These are phyloP conservation scores for Terrapene triunguis DNA, from an alignment of 2,113 vertebrate genomes.

Conservation along the genomic window DNA sequence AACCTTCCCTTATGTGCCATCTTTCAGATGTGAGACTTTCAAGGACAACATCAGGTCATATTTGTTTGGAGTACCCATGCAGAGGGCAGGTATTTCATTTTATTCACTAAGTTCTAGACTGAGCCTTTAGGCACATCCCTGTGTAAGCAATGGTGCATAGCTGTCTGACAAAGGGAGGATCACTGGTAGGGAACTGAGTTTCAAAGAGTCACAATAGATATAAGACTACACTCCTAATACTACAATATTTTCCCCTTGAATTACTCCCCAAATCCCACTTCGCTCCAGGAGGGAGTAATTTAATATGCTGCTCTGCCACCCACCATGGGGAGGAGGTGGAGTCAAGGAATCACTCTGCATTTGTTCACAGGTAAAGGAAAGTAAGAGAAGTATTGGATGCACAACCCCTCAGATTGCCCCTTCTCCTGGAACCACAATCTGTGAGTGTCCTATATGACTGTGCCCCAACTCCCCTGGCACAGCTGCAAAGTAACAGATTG, in stretches of 20 bases:
- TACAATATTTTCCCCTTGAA: not conserved
- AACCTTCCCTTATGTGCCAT: not conserved
- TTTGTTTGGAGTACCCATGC: not conserved
- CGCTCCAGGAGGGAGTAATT: constrained; percentile 27
- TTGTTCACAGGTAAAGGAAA: constrained; percentile 16
- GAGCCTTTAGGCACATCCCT: not conserved
- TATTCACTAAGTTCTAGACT: not conserved
- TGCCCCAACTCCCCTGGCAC: not conserved
- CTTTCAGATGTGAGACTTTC: not conserved
- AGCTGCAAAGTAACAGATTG: not conserved
- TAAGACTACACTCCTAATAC: not conserved
- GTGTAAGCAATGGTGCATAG: not conserved
- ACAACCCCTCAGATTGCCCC: not conserved
- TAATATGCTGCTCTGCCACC: not conserved
- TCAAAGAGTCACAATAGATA: not conserved
- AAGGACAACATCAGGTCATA: not conserved
- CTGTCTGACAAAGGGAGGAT: not conserved
- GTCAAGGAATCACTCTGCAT: not conserved
- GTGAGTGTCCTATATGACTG: not conserved
- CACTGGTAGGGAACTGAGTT: not conserved
- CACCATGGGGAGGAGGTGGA: not conserved
- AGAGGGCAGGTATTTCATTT: not conserved
- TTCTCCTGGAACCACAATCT: not conserved
- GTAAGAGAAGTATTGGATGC: not conserved
- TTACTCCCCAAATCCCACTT: not conserved